Base-by-base conservation (phyloP, 1,140 invertebrate species). In the Nilaparvata lugens region DNA sequence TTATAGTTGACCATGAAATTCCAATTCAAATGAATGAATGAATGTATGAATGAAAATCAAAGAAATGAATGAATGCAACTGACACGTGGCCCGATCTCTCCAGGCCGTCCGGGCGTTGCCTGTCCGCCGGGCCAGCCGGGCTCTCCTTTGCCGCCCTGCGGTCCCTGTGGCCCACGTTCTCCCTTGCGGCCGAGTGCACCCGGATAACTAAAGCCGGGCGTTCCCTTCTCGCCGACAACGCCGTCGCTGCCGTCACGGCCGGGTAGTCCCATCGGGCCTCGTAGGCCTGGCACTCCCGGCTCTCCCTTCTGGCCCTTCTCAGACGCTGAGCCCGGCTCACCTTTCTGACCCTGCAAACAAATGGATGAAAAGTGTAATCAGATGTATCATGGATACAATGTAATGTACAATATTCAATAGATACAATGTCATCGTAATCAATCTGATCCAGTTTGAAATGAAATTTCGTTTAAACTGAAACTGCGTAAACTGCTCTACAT, bases 261-360 rank as follows among this genome's bases (percentile, higher is more conserved):
- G 24, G 79, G 68, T 43, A 67, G 56, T 48, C 87, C 89, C 55
- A 73, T 70, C 16, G 81, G 72, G 56, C 89, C 89, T 64, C 83
- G 77, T 54, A 84, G 71, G 42, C 91, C 91, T 48, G 86, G 81
- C 58, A 81, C 67, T 52, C 89, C 89, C 40, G 81, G 78, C 65
- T 91, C 88, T 65, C 91, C 91, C 72, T 91, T 92, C 68, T 90
- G 84, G 60, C 92, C 92, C 75, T 89, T 90, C 59, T 83, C 79
- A 2, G 82, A 85, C 42, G 84, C 83, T 67, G 78, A 73, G 4
- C 90, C 91, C 40, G 88, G 77, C 70, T 86, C 82, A 66, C 90
- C 91, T 77, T 88, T 87, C 40, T 69, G 67, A 18, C 81, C 81
- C 78, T 80, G 45, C 58, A 62, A 63, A 4, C 4, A 28, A 28